Percentiles rank a stretch among this genome's conserved stretches.
Conservation (phyloP, 1,140 invertebrate species). For the Aleiodes sp. region DNA sequence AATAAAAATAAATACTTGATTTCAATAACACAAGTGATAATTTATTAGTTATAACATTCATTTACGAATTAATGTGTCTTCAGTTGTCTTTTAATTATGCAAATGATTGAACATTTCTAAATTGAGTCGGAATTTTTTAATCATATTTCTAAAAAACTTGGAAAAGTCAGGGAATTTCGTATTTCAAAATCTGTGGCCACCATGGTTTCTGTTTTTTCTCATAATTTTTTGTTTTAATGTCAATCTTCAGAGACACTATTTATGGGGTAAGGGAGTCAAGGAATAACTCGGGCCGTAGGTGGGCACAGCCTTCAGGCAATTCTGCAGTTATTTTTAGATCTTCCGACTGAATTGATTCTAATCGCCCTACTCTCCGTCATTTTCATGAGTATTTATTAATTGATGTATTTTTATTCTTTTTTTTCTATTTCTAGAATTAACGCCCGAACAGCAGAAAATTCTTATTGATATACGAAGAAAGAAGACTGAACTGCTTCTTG, state of each 20-base stretch:
- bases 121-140: no score
- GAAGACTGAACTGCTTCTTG: conserved; percentile 88
- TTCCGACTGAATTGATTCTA: neutral
- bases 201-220: neutral
- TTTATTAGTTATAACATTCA: no score
- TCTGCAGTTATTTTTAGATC: neutral
- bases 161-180: no score
- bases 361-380: neutral
- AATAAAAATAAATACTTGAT: no score
- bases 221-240: neutral
- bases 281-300: neutral
- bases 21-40: no score
- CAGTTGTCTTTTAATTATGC: no score
- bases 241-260: neutral
- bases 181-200: neutral
- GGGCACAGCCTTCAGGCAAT: neutral
- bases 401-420: conserved; percentile 19
- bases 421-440: conserved; percentile 80
- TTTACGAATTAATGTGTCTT: no score
- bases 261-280: no score
- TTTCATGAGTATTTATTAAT: neutral
- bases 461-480: conserved; percentile 88
- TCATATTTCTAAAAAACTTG: no score
- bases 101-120: no score
- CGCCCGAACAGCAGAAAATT: conserved; percentile 89